Evolutionary conservation across 2,797 vertebrate genomes (phyloP).

Genomic region (Megaceryle alcyon): DNA sequence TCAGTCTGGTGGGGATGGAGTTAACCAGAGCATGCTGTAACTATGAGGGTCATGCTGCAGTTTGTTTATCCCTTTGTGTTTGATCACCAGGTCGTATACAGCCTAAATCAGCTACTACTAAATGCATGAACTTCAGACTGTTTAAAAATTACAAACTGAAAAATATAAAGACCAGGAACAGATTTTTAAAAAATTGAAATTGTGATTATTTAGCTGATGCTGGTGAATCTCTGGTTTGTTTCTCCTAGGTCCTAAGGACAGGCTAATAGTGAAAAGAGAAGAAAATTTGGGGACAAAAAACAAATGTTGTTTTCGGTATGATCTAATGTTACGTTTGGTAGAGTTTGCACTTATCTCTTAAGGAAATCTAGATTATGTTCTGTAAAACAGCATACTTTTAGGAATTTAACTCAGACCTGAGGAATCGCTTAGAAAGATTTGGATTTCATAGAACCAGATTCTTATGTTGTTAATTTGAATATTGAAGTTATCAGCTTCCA

Average conservation of each 20-base stretch:
- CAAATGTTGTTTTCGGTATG: neutral
- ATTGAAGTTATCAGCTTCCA: neutral
- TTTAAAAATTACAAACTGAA: neutral
- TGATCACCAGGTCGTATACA: fast-evolving
- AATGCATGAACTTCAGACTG: neutral
- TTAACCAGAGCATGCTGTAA: neutral
- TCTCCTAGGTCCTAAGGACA: neutral
- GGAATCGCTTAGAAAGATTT: neutral
- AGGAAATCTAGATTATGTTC: neutral
- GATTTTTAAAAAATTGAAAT: neutral
- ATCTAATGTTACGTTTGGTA: neutral
- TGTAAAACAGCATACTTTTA: neutral
- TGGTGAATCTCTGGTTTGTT: neutral
- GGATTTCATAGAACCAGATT: neutral
- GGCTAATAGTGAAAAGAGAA: neutral
- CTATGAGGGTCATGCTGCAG: neutral
- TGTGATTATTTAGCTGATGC: neutral
- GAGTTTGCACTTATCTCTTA: neutral
- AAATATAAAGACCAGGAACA: neutral
- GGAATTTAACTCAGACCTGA: neutral
- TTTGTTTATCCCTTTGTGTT: neutral
- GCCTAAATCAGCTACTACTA: neutral
- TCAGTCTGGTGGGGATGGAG: neutral
- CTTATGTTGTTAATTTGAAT: neutral
- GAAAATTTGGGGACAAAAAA: neutral